Conservation (phyloP, 1,140 invertebrate genomes). For the Macrobrachium nipponense region DNA sequence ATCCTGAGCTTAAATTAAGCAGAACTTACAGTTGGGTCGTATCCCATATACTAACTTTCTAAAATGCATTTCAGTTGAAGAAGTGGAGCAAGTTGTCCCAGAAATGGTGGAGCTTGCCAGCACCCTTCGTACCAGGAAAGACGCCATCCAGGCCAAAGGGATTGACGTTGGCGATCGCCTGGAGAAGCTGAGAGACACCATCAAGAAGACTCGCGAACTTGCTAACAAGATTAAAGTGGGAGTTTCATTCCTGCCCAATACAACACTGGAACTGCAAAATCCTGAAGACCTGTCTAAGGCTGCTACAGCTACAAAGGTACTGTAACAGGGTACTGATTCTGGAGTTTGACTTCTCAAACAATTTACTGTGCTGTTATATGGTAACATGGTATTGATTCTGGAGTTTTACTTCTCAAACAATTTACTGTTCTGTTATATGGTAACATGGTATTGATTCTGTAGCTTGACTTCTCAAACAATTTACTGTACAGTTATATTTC, state of each 20-base stretch:
- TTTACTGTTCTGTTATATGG: no score
- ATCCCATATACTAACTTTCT: no score
- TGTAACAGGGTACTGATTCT: conserved; percentile 65
- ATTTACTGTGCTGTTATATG: no score
- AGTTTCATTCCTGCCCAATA: conserved; percentile 85
- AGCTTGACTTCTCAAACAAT: no score
- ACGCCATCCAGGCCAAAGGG: conserved; percentile 68
- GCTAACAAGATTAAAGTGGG: conserved; percentile 78
- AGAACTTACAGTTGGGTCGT: no score
- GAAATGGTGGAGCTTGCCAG: conserved; percentile 74
- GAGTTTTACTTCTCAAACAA: no score
- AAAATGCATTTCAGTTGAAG: conserved; percentile 72
- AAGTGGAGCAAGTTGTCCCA: conserved; percentile 75
- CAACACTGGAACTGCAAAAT: conserved; percentile 86
- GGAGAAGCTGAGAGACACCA: conserved; percentile 78
- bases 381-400: background rate
- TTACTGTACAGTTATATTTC: no score
- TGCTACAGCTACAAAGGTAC: conserved; percentile 87
- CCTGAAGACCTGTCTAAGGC: conserved; percentile 84
- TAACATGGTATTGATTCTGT: background rate
- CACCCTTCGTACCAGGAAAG: conserved; percentile 74
- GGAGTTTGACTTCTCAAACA: no score
- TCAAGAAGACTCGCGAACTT: conserved; percentile 82
- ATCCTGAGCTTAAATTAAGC: no score
- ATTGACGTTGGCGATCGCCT: conserved; percentile 78